Evolutionary conservation across 2,113 vertebrate genomes (phyloP).

Genomic region (Chauna torquata): DNA sequence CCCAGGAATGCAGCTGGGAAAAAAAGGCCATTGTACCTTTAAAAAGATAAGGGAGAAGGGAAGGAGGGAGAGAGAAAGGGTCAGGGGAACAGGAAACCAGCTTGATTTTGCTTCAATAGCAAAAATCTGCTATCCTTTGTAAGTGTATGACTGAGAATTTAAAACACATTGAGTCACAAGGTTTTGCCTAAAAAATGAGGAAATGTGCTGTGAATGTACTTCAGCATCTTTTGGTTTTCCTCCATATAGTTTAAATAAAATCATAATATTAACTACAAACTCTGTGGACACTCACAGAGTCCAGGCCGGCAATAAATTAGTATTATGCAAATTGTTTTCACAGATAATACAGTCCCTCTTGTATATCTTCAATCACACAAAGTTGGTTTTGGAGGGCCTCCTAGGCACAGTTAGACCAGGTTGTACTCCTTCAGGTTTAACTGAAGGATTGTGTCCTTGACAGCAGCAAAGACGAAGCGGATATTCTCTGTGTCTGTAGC

Average conservation of each 20-base stretch:
- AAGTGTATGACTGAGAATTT: slow-evolving; percentile 77
- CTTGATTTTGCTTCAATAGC: slow-evolving; percentile 68
- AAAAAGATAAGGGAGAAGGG: slow-evolving; percentile 10
- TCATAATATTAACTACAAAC: slow-evolving; percentile 87
- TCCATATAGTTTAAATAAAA: slow-evolving; percentile 87
- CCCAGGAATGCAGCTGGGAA: slow-evolving; percentile 60
- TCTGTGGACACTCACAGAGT: slow-evolving; percentile 79
- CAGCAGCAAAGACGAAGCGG: slow-evolving; percentile 94
- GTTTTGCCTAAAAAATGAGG: slow-evolving; percentile 82
- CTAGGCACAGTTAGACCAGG: slow-evolving; percentile 83
- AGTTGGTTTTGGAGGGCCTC: slow-evolving; percentile 39
- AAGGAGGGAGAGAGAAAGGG: background rate
- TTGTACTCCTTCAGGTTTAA: slow-evolving; percentile 96
- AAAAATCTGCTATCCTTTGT: slow-evolving; percentile 67
- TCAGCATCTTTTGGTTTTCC: slow-evolving; percentile 81
- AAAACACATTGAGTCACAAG: slow-evolving; percentile 77
- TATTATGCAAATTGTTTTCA: slow-evolving; percentile 87
- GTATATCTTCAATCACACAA: slow-evolving; percentile 63
- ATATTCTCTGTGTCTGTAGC: slow-evolving; percentile 97
- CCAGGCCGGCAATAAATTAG: slow-evolving; percentile 93
- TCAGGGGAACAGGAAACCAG: slow-evolving; percentile 45
- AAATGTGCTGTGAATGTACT: slow-evolving; percentile 81
- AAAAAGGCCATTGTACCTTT: slow-evolving; percentile 65
- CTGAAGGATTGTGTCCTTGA: slow-evolving; percentile 96
- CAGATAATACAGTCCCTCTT: slow-evolving; percentile 84